Base-by-base conservation (phyloP, 2,888 invertebrate species). In the Alloplasta piceator region DNA sequence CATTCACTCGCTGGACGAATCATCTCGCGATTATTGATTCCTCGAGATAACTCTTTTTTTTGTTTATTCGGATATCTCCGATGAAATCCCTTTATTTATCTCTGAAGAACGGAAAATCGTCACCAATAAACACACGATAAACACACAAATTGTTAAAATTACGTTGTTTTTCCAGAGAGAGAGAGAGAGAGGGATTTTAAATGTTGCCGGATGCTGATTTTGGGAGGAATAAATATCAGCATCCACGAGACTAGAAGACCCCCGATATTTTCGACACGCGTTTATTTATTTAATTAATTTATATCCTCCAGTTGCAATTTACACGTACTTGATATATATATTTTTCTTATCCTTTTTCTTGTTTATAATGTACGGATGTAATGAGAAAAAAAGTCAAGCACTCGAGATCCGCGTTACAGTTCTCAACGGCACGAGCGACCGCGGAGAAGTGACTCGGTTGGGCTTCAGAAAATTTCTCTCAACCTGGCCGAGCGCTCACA, bases 401-500 rank as follows among this genome's bases (percentile, higher is more conserved):
- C 36, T 61, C 9, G 60, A 58, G 68, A 76, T 73, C 64, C 48
- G 10, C 46, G 71, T 26, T 26, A 76, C 61, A 46, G 77, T 56
- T 83, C 82, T 82, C 80, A 43, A 74, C 78, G 75, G 82, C 74
- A 74, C 87, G 85, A 85, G 83, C 84, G 81, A 83, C 88, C 85
- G 85, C 83, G 83, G 84, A 87, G 87, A 87, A 88, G 86, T 89
- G 87, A 88, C 87, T 86, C 85, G 82, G 72, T 76, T 68, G 75
- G 78, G 84, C 83, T 82, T 86, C 88, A 86, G 86, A 89, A 86
- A 87, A 87, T 87, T 89, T 87, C 88, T 89, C 89, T 88, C 85
- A 84, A 86, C 83, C 88, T 86, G 87, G 85, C 55, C 58, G 72
- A 46, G 73, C 60, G 38, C 43, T 39, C 64, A 41, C 66, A 66